These are phyloP conservation scores for Naso thynnoides DNA, from an alignment of 2,797 vertebrate species.

Conservation along the genomic window DNA sequence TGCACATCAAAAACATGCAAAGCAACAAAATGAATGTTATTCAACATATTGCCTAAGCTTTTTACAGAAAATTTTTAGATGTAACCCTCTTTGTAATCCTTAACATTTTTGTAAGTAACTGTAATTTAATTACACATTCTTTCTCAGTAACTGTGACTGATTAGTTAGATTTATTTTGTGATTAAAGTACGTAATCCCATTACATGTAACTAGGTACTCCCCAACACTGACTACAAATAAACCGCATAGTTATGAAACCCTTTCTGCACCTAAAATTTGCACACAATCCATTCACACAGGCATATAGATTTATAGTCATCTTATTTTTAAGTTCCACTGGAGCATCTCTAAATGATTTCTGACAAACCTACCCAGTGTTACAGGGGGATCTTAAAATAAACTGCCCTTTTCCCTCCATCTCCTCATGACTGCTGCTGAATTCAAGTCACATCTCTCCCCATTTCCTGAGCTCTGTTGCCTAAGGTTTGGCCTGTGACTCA, in stretches of 20 bases:
- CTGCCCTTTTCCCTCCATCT: constrained; percentile 66
- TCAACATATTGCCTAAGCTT: too few relatives aligned
- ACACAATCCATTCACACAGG: background rate
- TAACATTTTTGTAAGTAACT: too few relatives aligned
- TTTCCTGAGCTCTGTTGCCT: constrained; percentile 48
- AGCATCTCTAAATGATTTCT: constrained; percentile 73
- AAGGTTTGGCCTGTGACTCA: constrained; percentile 72
- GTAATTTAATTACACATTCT: too few relatives aligned
- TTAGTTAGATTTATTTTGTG: too few relatives aligned
- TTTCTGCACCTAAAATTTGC: background rate
- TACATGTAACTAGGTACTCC: too few relatives aligned
- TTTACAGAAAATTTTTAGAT: too few relatives aligned
- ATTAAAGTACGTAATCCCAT: too few relatives aligned
- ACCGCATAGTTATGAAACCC: constrained; percentile 8
- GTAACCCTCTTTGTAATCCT: too few relatives aligned
- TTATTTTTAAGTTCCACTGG: constrained; percentile 58
- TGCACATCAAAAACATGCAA: too few relatives aligned
- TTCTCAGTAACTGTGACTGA: too few relatives aligned
- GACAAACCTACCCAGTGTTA: constrained; percentile 70
- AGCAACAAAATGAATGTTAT: too few relatives aligned
- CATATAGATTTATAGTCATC: constrained; percentile 7
- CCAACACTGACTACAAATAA: too few relatives aligned
- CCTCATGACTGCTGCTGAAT: constrained; percentile 65
- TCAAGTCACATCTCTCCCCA: constrained; percentile 58
- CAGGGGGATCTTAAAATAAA: constrained; percentile 74